phyloP scores from a whole-genome alignment of 2,888 invertebrate species.

The Synergus japonicus region DNA sequence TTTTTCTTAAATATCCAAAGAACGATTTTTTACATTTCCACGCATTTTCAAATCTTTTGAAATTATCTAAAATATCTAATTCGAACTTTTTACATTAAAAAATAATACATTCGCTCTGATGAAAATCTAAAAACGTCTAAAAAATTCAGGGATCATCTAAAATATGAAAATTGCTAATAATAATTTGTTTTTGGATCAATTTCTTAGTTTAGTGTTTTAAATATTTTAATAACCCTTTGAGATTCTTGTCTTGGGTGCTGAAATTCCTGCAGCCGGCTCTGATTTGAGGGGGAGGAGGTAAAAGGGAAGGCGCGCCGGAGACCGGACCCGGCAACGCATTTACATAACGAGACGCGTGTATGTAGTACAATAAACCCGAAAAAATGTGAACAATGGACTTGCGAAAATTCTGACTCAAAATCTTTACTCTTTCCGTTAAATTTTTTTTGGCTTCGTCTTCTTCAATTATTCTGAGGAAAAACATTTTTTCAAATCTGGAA shows the following conservation, averaged over 20 bases:
- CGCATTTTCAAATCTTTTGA: too few species aligned
- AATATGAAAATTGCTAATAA: neutral
- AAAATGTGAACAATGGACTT: conserved; percentile 34
- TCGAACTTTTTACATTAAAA: too few species aligned
- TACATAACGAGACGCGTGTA: conserved; percentile 39
- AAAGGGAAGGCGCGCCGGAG: conserved; percentile 31
- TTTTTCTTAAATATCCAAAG: too few species aligned
- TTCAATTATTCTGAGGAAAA: too few species aligned
- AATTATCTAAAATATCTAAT: too few species aligned
- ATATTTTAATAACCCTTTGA: conserved; percentile 20
- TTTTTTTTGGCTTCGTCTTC: neutral
- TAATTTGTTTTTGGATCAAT: neutral
- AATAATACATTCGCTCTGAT: too few species aligned
- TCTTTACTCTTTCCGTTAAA: neutral
- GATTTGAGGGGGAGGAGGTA: conserved; percentile 25
- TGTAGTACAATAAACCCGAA: conserved; percentile 39
- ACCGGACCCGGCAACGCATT: conserved; percentile 40
- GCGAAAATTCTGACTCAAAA: conserved; percentile 25
- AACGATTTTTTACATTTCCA: too few species aligned
- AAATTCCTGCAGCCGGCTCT: conserved; percentile 35
- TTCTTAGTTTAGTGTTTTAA: neutral
- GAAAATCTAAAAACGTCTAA: too few species aligned
- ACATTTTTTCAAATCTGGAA: too few species aligned
- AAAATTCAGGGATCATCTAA: neutral
- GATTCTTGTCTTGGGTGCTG: conserved; percentile 20